These are phyloP conservation scores for Mizuhopecten yessoensis DNA, from an alignment of 1,140 invertebrate species.

Conservation along the genomic window DNA sequence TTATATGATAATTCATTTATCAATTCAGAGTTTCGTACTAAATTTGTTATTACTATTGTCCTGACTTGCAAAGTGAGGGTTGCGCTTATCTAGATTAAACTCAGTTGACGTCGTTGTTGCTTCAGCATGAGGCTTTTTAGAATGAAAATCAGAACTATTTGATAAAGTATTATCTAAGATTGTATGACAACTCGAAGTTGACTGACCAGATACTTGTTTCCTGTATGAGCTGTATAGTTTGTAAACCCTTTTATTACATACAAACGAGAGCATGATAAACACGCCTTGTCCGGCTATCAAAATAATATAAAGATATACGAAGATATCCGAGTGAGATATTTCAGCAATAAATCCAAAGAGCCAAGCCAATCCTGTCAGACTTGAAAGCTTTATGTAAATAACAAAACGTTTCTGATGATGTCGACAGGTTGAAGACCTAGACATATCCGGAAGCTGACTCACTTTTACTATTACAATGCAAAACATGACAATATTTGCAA, in stretches of 20 bases:
- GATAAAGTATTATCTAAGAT: neutral
- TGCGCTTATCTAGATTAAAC: neutral
- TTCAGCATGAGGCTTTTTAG: neutral
- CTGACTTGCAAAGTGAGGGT: too few relatives aligned
- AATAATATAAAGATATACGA: constrained; percentile 49
- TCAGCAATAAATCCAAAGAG: constrained; percentile 52
- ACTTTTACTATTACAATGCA: constrained; percentile 42
- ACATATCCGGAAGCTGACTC: constrained; percentile 31
- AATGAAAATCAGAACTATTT: neutral
- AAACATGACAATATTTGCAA: constrained; percentile 51
- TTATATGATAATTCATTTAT: too few relatives aligned
- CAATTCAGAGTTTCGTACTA: neutral
- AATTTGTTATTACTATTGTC: neutral
- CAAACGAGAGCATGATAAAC: constrained; percentile 55
- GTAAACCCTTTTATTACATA: constrained; percentile 52
- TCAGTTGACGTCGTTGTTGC: neutral
- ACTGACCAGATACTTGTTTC: neutral
- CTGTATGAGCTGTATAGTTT: neutral
- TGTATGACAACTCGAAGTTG: neutral
- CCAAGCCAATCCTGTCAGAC: constrained; percentile 55
- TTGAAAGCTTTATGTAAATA: constrained; percentile 54
- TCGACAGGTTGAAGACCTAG: neutral
- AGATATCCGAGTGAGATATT: neutral
- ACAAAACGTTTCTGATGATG: constrained; percentile 42
- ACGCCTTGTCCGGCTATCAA: constrained; percentile 46